A percentile compares a stretch with the other conserved stretches of the same genome.
These are phyloP conservation scores for Patella ulyssiponensis DNA, from an alignment of 2,888 invertebrate genomes.

Conservation along the genomic window DNA sequence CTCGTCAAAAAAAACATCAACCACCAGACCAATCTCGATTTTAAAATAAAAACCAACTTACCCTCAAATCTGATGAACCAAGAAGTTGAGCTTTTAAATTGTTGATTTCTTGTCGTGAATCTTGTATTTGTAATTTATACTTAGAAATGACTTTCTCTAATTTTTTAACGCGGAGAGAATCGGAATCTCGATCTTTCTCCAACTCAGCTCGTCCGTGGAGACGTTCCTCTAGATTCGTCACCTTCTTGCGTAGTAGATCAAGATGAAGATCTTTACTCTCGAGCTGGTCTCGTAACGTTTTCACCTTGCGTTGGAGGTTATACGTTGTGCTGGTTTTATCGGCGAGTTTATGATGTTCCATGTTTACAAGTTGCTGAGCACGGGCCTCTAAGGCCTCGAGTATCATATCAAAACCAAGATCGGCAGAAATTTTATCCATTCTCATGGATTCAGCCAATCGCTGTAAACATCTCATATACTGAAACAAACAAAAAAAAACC, in stretches of 20 bases:
- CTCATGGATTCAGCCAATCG: conserved; percentile 86
- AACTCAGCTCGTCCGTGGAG: conserved; percentile 62
- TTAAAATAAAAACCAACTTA: conserved; percentile 30
- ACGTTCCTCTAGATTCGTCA: conserved; percentile 74
- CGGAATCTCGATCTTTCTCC: conserved; percentile 65
- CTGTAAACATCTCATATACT: conserved; percentile 76
- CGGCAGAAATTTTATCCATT: conserved; percentile 86
- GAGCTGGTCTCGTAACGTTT: conserved; percentile 89
- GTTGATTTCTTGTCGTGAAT: conserved; percentile 85
- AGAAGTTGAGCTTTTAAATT: conserved; percentile 81
- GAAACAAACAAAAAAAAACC: neutral
- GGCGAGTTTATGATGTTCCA: conserved; percentile 86
- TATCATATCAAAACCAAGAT: conserved; percentile 85
- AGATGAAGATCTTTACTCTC: conserved; percentile 92
- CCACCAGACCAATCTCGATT: neutral
- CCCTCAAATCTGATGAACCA: conserved; percentile 67
- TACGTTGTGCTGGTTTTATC: conserved; percentile 87
- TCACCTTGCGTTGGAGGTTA: conserved; percentile 86
- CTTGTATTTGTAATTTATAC: conserved; percentile 83
- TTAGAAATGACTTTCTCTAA: conserved; percentile 87
- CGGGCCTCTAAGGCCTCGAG: conserved; percentile 88
- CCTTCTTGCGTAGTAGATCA: conserved; percentile 88
- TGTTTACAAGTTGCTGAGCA: conserved; percentile 85
- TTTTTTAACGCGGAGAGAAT: conserved; percentile 74
- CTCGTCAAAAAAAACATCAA: no score